Evolutionary conservation across 2,797 vertebrate species (phyloP), one percentile per base, ranked within the genome.

Genomic region (Sebastes jordani): DNA sequence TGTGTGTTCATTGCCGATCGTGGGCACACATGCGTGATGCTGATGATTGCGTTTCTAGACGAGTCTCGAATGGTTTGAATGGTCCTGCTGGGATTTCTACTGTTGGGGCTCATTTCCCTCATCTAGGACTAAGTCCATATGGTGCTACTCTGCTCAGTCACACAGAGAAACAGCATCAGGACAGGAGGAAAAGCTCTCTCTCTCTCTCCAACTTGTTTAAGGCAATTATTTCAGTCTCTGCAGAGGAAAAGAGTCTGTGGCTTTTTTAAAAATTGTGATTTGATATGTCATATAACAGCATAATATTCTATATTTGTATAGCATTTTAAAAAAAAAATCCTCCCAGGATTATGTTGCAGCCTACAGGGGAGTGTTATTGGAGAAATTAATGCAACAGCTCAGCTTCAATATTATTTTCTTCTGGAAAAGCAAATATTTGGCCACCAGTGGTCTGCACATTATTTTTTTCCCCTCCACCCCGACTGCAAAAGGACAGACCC

Each of bases 101-200:
- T 78, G 84, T 60, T 84, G 90, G 81, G 90, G 85, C 90, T 93
- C 87, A 91, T 93, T 93, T 91, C 80, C 86, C 83, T 91, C 92
- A 92, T 91, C 82, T 86, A 81, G 91, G 88, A 86, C 83, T 74
- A 90, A 83, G 88, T 90, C 92, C 92, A 94, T 86, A 88, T 90
- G 89, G 88, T 82, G 86, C 86, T 78, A 75, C 86, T 89, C 67
- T 76, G 90, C 81, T 88, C 85, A 80, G 74, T 77, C 86, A 85
- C 85, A 88, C 89, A 76, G 86, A 84, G 56, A 84, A 54, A n/a
- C 75, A 70, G 76, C 87, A 88, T 76, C 81, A 87, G 89, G 75
- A 67, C 69, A 7, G 69, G 52, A 74, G 78, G 46, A 62, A 62
- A 65, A 82, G 73, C 76, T 81, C 66, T 54, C 38, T 42, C 14